Conservation (phyloP, 2,888 invertebrate genomes). For the Brenthis daphne region DNA sequence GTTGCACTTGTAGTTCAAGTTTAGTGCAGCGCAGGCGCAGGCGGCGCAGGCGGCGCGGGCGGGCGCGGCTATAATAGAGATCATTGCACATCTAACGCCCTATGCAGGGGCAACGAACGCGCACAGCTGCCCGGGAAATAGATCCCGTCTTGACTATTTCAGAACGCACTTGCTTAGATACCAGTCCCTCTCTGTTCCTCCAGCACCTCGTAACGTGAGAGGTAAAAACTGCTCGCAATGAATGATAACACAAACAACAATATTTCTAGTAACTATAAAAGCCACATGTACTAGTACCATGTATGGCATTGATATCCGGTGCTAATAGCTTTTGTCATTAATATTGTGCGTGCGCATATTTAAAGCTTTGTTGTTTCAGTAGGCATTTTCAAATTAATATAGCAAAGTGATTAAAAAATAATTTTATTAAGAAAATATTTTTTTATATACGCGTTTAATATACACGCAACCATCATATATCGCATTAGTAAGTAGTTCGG, state of each 20-base stretch:
- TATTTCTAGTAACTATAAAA: constrained; percentile 39
- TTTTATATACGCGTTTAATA: constrained; percentile 28
- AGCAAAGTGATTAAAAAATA: background rate
- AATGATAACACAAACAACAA: constrained; percentile 40
- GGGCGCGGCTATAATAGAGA: constrained; percentile 64
- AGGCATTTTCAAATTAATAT: background rate
- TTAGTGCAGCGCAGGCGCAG: constrained; percentile 63
- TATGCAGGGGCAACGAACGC: constrained; percentile 76
- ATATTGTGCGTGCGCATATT: background rate
- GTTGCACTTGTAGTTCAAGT: constrained; percentile 75
- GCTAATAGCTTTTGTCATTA: constrained; percentile 13
- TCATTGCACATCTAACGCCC: constrained; percentile 78
- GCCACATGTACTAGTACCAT: constrained; percentile 19
- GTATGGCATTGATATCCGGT: constrained; percentile 29
- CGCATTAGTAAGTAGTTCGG: background rate
- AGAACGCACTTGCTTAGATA: constrained; percentile 71
- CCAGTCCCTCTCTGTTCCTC: constrained; percentile 55
- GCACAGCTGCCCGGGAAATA: constrained; percentile 80
- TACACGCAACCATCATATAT: background rate
- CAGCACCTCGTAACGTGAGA: constrained; percentile 64
- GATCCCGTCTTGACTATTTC: constrained; percentile 80
- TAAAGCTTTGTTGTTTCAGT: background rate
- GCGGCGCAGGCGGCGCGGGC: constrained; percentile 54
- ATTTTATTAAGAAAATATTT: background rate
- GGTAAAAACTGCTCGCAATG: constrained; percentile 44